Evolutionary conservation across 2,797 vertebrate species (phyloP).

Genomic region (Morelia viridis): DNA sequence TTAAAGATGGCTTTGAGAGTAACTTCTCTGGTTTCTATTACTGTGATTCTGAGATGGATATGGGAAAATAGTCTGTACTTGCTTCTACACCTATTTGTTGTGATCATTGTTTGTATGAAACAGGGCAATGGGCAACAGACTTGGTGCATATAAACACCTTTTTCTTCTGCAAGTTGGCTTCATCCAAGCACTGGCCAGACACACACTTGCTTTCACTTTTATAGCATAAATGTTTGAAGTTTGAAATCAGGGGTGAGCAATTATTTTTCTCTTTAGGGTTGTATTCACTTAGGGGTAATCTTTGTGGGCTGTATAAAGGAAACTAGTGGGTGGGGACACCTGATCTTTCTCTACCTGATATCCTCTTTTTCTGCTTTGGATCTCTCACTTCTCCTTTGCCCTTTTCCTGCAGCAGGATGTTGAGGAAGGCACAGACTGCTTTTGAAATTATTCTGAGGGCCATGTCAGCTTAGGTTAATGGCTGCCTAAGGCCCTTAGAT

Average conservation of each 20-base stretch:
- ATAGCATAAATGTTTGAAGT: not conserved
- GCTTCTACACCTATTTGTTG: not conserved
- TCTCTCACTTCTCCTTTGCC: not conserved
- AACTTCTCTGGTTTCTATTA: accelerated
- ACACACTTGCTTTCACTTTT: not conserved
- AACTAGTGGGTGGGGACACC: not conserved
- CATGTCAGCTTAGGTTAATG: not conserved
- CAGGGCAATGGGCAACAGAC: not conserved
- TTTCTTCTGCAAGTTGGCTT: not conserved
- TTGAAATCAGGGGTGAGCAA: not conserved
- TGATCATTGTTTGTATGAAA: not conserved
- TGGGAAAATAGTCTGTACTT: not conserved
- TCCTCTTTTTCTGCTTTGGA: not conserved
- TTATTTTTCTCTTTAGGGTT: not conserved
- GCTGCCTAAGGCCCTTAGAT: not conserved
- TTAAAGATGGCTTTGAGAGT: not conserved
- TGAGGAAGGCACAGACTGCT: not conserved
- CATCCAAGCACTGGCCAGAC: not conserved
- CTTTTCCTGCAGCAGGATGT: not conserved
- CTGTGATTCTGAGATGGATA: not conserved
- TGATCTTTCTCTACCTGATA: not conserved
- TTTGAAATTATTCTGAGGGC: not conserved
- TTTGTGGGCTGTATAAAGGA: not conserved
- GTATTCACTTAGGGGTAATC: not conserved
- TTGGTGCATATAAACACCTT: not conserved